Percentiles rank a stretch among this genome's conserved stretches.
phyloP scores from a whole-genome alignment of 2,113 vertebrate species.

The Erythrocebus patas region DNA sequence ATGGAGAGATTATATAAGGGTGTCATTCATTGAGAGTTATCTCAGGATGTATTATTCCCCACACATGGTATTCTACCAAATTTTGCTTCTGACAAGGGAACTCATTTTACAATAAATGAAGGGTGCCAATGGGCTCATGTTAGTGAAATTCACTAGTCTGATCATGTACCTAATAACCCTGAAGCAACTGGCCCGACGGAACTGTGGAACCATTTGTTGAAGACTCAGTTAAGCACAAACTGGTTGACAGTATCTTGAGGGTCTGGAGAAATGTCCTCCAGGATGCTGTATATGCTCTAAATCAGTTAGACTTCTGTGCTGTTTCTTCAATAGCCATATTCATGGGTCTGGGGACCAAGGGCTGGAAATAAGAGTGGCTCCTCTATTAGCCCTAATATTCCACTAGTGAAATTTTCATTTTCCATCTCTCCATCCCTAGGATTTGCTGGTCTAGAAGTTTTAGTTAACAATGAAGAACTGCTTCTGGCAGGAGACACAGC shows the following conservation, averaged over 20 bases:
- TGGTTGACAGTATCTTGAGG: not conserved
- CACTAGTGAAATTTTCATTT: not conserved
- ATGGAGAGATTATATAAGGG: not conserved
- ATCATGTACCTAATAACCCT: too few species aligned
- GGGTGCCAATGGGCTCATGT: not conserved
- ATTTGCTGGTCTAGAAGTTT: not conserved
- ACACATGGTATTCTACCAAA: not conserved
- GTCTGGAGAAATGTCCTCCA: not conserved
- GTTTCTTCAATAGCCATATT: not conserved
- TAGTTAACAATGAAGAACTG: not conserved
- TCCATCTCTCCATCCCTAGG: not conserved
- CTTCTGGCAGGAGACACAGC: not conserved
- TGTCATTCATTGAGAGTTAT: not conserved
- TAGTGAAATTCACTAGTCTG: not conserved
- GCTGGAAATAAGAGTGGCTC: not conserved
- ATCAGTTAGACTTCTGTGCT: not conserved
- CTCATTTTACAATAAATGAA: not conserved
- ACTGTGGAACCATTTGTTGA: not conserved
- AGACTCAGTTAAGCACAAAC: not conserved
- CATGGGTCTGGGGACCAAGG: too few species aligned
- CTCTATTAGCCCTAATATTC: not conserved
- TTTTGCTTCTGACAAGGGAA: not conserved
- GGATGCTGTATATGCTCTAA: not conserved
- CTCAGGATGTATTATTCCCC: not conserved
- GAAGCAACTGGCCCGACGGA: not conserved